Evolutionary conservation across 2,113 vertebrate species (phyloP).

Genomic region (Callocephalon fimbriatum): DNA sequence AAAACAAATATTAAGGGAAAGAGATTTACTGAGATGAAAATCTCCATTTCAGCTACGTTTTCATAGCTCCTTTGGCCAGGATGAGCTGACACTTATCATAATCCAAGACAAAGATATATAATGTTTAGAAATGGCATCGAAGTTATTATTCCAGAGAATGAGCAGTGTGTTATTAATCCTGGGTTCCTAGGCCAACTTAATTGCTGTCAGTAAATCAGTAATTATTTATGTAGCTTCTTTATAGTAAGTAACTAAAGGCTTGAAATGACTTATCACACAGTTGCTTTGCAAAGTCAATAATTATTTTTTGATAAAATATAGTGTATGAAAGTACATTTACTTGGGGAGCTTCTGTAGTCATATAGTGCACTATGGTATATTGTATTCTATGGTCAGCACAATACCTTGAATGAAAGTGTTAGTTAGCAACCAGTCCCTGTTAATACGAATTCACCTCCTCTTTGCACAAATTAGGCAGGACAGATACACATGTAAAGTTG

Average conservation of each 20-base stretch:
- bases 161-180: constrained; percentile 1
- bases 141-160: not conserved
- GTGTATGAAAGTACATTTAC: not conserved
- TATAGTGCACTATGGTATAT: accelerated
- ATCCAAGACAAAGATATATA: constrained; percentile 28
- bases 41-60: not conserved
- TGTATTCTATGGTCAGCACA: not conserved
- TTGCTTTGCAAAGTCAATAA: not conserved
- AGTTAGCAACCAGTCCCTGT: not conserved
- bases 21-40: not conserved
- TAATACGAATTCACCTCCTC: not conserved
- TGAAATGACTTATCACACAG: not conserved
- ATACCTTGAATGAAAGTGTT: not conserved
- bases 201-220: constrained; percentile 20
- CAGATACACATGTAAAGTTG: accelerated
- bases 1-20: not conserved
- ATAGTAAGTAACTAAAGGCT: not conserved
- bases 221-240: constrained; percentile 47
- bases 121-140: not conserved
- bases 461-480: not conserved
- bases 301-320: not conserved
- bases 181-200: constrained; percentile 16
- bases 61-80: not conserved
- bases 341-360: not conserved
- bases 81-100: constrained; percentile 6